Percentiles rank a stretch among this genome's conserved stretches.
Conservation (phyloP, 1,140 invertebrate species). For the Carposina sasakii region DNA sequence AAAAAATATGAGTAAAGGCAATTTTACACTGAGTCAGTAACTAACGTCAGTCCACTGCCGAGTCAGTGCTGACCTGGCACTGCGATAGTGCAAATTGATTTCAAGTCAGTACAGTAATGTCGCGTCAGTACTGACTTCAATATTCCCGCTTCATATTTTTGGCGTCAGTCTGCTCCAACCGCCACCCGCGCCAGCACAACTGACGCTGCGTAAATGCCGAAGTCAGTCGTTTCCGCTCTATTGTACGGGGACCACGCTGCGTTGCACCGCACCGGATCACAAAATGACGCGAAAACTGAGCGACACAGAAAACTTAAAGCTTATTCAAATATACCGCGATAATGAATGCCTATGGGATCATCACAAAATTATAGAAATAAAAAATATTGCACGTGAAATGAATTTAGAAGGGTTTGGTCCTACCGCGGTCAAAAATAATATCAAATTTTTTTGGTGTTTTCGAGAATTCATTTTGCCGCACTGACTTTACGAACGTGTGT, state of each 20-base stretch:
- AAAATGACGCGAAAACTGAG: conserved; percentile 18
- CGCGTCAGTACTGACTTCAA: too few relatives aligned
- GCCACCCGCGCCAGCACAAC: conserved; percentile 14
- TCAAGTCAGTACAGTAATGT: too few relatives aligned
- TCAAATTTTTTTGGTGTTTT: neutral
- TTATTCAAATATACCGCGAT: conserved; percentile 16
- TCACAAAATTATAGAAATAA: conserved; percentile 15
- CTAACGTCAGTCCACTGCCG: too few relatives aligned
- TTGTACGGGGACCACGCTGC: conserved; percentile 4
- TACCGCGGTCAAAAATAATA: too few relatives aligned
- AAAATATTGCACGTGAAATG: too few relatives aligned
- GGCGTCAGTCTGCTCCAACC: conserved; percentile 13
- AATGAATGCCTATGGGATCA: conserved; percentile 21
- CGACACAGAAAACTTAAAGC: conserved; percentile 17
- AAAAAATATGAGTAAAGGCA: too few relatives aligned
- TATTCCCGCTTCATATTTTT: too few relatives aligned
- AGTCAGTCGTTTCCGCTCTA: too few relatives aligned
- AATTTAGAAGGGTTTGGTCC: too few relatives aligned
- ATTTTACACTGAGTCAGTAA: too few relatives aligned
- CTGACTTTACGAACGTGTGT: conserved; percentile 5
- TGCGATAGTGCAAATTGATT: too few relatives aligned
- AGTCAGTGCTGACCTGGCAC: too few relatives aligned
- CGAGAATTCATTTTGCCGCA: conserved; percentile 1
- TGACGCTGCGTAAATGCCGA: conserved; percentile 16
- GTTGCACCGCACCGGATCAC: conserved; percentile 8